A percentile compares a stretch with the other conserved stretches of the same genome.
Evolutionary conservation across 1,140 invertebrate genomes (phyloP).

Genomic region (Cotesia glomerata): DNA sequence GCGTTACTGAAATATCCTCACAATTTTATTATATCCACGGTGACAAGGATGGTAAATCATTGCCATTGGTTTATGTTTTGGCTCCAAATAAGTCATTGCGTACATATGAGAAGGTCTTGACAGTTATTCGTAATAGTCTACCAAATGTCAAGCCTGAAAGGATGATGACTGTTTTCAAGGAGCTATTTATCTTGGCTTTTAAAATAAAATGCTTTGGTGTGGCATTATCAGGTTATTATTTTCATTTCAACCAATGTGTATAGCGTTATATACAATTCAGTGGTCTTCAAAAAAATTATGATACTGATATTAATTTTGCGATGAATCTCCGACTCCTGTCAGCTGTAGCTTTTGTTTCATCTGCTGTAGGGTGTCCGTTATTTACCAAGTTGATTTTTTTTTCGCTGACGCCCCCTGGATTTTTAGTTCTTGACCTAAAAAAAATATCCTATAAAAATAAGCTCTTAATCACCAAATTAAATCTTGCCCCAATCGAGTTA

Average conservation of each 20-base stretch:
- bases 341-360: too few species aligned
- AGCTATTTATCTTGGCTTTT: constrained; percentile 5
- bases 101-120: too few species aligned
- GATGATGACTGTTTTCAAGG: constrained; percentile 22
- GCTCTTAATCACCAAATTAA: too few species aligned
- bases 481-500: too few species aligned
- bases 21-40: constrained; percentile 4
- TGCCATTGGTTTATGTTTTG: not conserved
- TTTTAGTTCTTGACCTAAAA: too few species aligned
- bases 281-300: not conserved
- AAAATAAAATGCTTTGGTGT: constrained; percentile 4
- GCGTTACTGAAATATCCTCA: not conserved
- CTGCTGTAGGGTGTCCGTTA: too few species aligned
- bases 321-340: not conserved
- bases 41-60: not conserved
- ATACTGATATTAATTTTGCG: constrained; percentile 1
- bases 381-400: too few species aligned
- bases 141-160: constrained; percentile 19
- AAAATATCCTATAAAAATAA: too few species aligned
- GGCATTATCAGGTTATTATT: constrained; percentile 29
- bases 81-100: too few species aligned
- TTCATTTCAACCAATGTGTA: constrained; percentile 29
- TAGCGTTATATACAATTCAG: not conserved
- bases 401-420: too few species aligned
- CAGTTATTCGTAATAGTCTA: not conserved